Percentiles rank a stretch among this genome's conserved stretches.
These are phyloP conservation scores for Lasioglossum villosulum DNA, from an alignment of 2,888 invertebrate genomes.

Conservation along the genomic window DNA sequence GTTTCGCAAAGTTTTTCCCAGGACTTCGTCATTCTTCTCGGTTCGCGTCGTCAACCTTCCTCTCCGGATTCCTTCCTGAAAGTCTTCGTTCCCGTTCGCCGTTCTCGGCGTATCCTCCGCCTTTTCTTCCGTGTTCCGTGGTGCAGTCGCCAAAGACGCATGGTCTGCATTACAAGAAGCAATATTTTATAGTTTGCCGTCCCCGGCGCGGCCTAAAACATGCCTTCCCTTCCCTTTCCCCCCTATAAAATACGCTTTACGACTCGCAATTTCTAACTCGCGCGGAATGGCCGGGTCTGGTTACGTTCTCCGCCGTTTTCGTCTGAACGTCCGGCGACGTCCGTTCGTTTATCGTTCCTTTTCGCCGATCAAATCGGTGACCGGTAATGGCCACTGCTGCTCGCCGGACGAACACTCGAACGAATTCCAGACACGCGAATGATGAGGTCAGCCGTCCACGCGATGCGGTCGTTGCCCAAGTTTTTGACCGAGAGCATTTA, in stretches of 20 bases:
- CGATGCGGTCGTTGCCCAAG: not conserved
- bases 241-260: conserved; percentile 79
- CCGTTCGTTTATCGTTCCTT: conserved; percentile 13
- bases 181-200: conserved; percentile 79
- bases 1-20: conserved; percentile 13
- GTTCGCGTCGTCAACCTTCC: conserved; percentile 22
- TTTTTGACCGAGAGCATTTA: conserved; percentile 23
- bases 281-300: conserved; percentile 64
- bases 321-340: not conserved
- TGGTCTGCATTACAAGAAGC: conserved; percentile 76
- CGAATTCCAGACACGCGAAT: conserved; percentile 1
- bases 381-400: not conserved
- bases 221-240: conserved; percentile 38
- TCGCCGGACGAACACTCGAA: not conserved
- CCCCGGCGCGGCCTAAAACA: conserved; percentile 61
- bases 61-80: conserved; percentile 5
- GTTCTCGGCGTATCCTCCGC: conserved; percentile 5
- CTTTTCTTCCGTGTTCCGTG: not conserved
- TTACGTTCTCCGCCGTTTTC: not conserved
- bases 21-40: conserved; percentile 23
- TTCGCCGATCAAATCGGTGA: not conserved
- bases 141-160: conserved; percentile 70
- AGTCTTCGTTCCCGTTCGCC: conserved; percentile 8
- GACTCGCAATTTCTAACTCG: conserved; percentile 80
- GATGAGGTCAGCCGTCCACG: conserved; percentile 2